Evolutionary conservation across 1,140 invertebrate genomes (phyloP).

Genomic region (Drosophila novamexicana): DNA sequence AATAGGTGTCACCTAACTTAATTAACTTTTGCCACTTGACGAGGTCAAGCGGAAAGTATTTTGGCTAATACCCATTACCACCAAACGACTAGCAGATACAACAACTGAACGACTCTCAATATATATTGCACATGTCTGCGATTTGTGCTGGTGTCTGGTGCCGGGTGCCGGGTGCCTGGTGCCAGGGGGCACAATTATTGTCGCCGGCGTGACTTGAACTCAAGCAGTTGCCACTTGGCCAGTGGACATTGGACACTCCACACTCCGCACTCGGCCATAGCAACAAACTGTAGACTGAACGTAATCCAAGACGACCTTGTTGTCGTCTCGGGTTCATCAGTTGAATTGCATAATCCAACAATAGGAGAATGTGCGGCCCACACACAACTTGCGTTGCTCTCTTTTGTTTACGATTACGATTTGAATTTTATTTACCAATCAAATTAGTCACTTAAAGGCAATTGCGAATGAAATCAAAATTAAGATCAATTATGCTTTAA

Average conservation of each 20-base stretch:
- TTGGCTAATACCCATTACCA: slow-evolving; percentile 15
- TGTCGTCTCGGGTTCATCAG: slow-evolving; percentile 26
- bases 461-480: slow-evolving; percentile 61
- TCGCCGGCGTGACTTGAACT: slow-evolving; percentile 71
- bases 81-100: slow-evolving; percentile 1
- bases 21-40: slow-evolving; percentile 26
- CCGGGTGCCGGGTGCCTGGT: slow-evolving; percentile 1
- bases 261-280: slow-evolving; percentile 9
- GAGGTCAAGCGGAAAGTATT: slow-evolving; percentile 17
- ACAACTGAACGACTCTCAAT: slow-evolving; percentile 20
- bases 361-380: slow-evolving; percentile 23
- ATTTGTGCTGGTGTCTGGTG: slow-evolving; percentile 1
- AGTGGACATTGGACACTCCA: slow-evolving; percentile 48
- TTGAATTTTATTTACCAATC: slow-evolving; percentile 63
- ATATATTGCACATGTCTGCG: slow-evolving; percentile 21
- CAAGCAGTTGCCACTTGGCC: slow-evolving; percentile 56
- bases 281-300: slow-evolving; percentile 13
- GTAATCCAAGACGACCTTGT: slow-evolving; percentile 66
- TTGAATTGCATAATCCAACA: slow-evolving; percentile 54
- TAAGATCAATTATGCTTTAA: slow-evolving; percentile 64
- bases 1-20: slow-evolving; percentile 1
- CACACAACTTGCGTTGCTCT: slow-evolving; percentile 26
- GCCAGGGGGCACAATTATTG: slow-evolving; percentile 50
- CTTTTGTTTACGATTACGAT: slow-evolving; percentile 10
- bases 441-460: slow-evolving; percentile 68